Percentiles rank a stretch among this genome's conserved stretches.
phyloP scores from a whole-genome alignment of 2,113 vertebrate genomes.

The Xenopus laevis region DNA sequence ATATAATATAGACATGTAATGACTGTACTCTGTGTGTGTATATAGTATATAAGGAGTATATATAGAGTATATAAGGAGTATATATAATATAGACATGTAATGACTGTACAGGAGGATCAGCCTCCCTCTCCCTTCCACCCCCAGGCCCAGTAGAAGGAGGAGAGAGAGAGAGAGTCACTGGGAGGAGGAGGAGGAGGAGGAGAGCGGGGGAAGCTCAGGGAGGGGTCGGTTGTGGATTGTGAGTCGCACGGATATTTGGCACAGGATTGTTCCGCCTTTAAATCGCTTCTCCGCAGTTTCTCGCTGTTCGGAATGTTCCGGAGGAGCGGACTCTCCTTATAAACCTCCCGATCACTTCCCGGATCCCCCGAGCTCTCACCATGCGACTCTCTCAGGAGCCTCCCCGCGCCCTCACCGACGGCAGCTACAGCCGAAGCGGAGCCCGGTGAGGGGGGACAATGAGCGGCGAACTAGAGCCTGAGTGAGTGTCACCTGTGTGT shows the following conservation, averaged over 20 bases:
- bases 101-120: neutral
- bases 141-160: slow-evolving; percentile 26
- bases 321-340: neutral
- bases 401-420: slow-evolving; percentile 22
- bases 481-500: slow-evolving; percentile 35
- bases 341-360: neutral
- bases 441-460: slow-evolving; percentile 40
- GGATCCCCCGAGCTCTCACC: neutral
- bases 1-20: no score
- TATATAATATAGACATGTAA: no score
- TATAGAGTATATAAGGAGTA: no score
- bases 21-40: no score
- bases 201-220: neutral
- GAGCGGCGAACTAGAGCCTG: slow-evolving; percentile 36
- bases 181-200: slow-evolving; percentile 26
- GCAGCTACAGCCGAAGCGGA: slow-evolving; percentile 28
- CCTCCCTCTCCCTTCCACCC: slow-evolving; percentile 11
- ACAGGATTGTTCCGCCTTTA: slow-evolving; percentile 28
- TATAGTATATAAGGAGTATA: no score
- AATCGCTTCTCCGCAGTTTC: slow-evolving; percentile 11
- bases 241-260: slow-evolving; percentile 34
- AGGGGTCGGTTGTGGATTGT: slow-evolving; percentile 13
- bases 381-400: slow-evolving; percentile 29
- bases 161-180: no score
- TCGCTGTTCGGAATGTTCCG: neutral